phyloP scores from a whole-genome alignment of 2,888 invertebrate species.

The Neoaliturus tenellus region DNA sequence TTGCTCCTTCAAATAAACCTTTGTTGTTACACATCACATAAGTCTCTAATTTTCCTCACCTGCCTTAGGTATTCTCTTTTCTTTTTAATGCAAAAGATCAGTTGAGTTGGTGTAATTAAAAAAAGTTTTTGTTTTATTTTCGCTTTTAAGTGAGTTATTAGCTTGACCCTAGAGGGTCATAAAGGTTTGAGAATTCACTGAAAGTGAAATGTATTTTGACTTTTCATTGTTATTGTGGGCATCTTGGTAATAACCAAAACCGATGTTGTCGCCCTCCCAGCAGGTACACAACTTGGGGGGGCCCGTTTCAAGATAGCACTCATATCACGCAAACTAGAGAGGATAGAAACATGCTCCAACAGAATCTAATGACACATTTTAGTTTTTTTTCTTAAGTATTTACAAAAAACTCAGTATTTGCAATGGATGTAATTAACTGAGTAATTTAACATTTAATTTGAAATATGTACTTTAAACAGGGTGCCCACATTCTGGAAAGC shows the following conservation, averaged over 20 bases:
- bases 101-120: too few relatives aligned
- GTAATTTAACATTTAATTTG: constrained; percentile 18
- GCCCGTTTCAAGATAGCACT: not conserved
- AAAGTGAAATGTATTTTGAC: constrained; percentile 13
- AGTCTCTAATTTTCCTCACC: not conserved
- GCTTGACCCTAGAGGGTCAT: too few relatives aligned
- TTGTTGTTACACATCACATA: not conserved
- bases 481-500: too few relatives aligned
- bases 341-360: constrained; percentile 21
- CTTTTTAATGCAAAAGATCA: too few relatives aligned
- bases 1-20: not conserved
- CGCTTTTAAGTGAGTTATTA: too few relatives aligned
- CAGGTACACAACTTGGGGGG: not conserved
- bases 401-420: not conserved
- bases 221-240: constrained; percentile 16
- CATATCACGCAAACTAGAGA: constrained; percentile 3
- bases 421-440: not conserved
- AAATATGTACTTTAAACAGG: not conserved
- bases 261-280: constrained; percentile 13
- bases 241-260: not conserved
- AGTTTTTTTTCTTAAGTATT: not conserved
- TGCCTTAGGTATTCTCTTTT: not conserved
- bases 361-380: not conserved
- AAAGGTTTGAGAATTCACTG: not conserved
- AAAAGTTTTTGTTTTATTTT: too few relatives aligned